Evolutionary conservation across 2,113 vertebrate genomes (phyloP), one percentile per base, ranked within the genome.

Genomic region (Dendrocopos noguchii): DNA sequence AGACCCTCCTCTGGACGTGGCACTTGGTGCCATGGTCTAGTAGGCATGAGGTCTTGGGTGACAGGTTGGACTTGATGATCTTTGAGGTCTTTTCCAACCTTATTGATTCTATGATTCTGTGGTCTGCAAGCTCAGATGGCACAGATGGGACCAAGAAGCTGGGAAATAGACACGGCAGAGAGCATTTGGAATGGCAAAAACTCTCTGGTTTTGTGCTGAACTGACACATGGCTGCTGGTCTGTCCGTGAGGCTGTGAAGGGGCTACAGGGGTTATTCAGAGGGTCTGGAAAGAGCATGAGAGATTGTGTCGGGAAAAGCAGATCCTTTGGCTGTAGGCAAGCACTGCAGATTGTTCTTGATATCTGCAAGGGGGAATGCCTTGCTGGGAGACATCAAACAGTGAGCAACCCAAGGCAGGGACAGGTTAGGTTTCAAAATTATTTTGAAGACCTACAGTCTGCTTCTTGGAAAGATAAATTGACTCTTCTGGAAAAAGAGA

Each of bases 1-100:
- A 39, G 1, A 1, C 1, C 0, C 20, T 87, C 13, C 64, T 24
- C 16, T 18, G 27, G 2, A 39, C 11, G 39, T 39, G 39, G 39
- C 39, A 39, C 39, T 39, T 12, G 39, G 11, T 39, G 11, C 39
- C 10, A 11, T 39, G 39, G 39, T 39, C 39, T 39, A 39, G 39
- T 11, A 39, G 39, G 4, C 11, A 39, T 12, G 39, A 39, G 39
- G 39, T 39, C 10, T 39, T 39, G 39, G 11, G 39, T 39, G 39
- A 39, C 39, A 39, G 39, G 39, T 39, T 39, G 39, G 39, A 39
- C 39, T 39, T 12, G 39, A 39, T 39, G 39, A 39, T 39, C 39
- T 39, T 39, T 39, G 39, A 39, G 39, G 39, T 39, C 39, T 39
- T 39, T 39, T 39, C 39, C 10, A 39, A 12, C 39, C 39, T 39